Conservation (phyloP, 2,888 invertebrate species). For the Phyto melanocephala region DNA sequence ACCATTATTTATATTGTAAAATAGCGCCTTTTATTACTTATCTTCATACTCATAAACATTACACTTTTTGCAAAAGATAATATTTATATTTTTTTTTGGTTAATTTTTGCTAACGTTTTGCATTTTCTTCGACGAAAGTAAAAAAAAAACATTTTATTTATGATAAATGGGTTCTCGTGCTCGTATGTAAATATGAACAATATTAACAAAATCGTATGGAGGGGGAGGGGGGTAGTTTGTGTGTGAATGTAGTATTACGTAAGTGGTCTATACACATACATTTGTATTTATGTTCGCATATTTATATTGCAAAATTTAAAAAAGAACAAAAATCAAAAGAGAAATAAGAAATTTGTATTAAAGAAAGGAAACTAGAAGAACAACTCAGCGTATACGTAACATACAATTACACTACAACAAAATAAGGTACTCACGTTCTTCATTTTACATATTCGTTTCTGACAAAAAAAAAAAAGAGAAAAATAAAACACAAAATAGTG, state of each 20-base stretch:
- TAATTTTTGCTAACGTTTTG: conserved; percentile 28
- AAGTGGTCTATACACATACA: background rate
- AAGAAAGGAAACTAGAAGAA: conserved; percentile 14
- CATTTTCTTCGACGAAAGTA: conserved; percentile 7
- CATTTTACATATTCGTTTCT: background rate
- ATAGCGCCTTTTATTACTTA: conserved; percentile 3
- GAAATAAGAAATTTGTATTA: background rate
- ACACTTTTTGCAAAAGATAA: background rate
- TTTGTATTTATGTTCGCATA: background rate
- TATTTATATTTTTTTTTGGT: background rate
- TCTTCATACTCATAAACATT: background rate
- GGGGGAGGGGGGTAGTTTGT: too few species aligned
- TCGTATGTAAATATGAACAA: too few species aligned
- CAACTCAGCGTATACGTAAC: conserved; percentile 52
- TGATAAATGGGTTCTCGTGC: too few species aligned
- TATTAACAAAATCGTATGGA: too few species aligned
- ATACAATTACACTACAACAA: conserved; percentile 22
- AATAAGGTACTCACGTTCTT: background rate
- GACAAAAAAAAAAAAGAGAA: background rate
- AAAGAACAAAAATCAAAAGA: background rate
- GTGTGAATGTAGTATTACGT: conserved; percentile 1
- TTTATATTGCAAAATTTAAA: background rate
- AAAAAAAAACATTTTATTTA: conserved; percentile 5
- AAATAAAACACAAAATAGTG: background rate
- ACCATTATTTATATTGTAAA: conserved; percentile 11